A percentile compares a stretch with the other conserved stretches of the same genome.
Conservation (phyloP, 53 echinoderm and acorn worm species). For the Henricia sp. region DNA sequence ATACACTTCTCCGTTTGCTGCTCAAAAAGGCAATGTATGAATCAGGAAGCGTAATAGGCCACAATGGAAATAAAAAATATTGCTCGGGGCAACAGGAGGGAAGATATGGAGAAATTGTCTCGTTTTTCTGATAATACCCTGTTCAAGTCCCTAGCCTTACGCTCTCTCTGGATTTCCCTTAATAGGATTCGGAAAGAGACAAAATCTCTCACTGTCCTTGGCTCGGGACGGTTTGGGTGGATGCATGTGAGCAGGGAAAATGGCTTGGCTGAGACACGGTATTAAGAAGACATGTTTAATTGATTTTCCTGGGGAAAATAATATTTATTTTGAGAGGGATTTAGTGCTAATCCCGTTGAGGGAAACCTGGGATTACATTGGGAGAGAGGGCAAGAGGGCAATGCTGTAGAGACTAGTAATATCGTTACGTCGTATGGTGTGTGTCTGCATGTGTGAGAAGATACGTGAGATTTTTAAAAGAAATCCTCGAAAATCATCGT, state of each 20-base stretch:
- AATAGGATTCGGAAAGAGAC: slow-evolving; percentile 57
- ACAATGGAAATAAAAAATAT: slow-evolving; percentile 32
- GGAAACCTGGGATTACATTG: slow-evolving; percentile 20
- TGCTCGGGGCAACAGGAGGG: neutral
- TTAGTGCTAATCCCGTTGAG: slow-evolving; percentile 49
- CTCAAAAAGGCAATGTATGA: neutral
- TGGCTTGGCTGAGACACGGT: neutral
- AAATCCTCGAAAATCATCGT: neutral
- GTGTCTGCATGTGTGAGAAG: neutral
- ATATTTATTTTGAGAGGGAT: slow-evolving; percentile 59
- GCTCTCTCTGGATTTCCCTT: slow-evolving; percentile 41
- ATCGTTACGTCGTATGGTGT: neutral
- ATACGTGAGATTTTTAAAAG: neutral
- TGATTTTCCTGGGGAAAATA: slow-evolving; percentile 50
- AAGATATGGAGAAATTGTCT: neutral
- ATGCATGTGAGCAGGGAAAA: neutral
- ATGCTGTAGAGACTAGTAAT: neutral
- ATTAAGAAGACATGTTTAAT: slow-evolving; percentile 54
- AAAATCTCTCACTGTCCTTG: slow-evolving; percentile 53
- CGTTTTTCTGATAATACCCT: neutral
- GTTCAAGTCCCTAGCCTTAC: neutral
- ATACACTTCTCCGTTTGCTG: neutral
- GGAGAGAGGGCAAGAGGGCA: slow-evolving; percentile 14
- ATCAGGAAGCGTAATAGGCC: slow-evolving; percentile 44
- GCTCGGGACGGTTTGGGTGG: slow-evolving; percentile 3